phyloP scores from a whole-genome alignment of 1,140 invertebrate species.

The Matsumurasca onukii region DNA sequence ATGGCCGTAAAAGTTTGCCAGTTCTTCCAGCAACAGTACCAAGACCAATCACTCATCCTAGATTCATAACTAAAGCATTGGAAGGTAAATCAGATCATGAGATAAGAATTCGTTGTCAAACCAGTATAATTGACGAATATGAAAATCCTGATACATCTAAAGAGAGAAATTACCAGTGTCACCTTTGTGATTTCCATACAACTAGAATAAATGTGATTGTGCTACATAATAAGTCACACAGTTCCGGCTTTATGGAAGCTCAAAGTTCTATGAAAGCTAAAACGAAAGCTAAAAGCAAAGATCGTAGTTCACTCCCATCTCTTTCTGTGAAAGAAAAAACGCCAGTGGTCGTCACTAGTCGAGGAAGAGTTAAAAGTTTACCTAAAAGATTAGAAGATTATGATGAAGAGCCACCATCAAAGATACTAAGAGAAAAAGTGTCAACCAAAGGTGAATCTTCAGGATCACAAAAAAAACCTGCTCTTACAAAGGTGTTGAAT shows the following conservation, averaged over 20 bases:
- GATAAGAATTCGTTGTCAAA: conserved; percentile 59
- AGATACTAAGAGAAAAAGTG: conserved; percentile 3
- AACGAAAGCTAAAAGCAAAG: background rate
- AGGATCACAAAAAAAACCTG: conserved; percentile 13
- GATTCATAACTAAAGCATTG: conserved; percentile 47
- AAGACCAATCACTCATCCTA: conserved; percentile 51
- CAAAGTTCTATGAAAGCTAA: conserved; percentile 29
- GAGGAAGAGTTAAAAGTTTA: conserved; percentile 39
- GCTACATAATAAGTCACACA: conserved; percentile 65
- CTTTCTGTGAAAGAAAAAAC: background rate
- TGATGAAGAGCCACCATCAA: conserved; percentile 22
- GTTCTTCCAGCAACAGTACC: conserved; percentile 10
- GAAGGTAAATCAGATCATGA: conserved; percentile 60
- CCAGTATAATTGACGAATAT: conserved; percentile 37
- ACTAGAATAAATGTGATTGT: conserved; percentile 67
- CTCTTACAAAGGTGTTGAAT: background rate
- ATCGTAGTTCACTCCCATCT: background rate
- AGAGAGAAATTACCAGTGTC: conserved; percentile 59
- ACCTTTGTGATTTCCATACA: conserved; percentile 62
- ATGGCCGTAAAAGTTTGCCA: conserved; percentile 11
- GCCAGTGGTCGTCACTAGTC: background rate
- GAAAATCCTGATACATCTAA: conserved; percentile 31
- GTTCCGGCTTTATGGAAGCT: conserved; percentile 47
- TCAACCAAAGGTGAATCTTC: background rate
- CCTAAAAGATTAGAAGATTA: conserved; percentile 15